These are phyloP conservation scores for Habropoda laboriosa DNA, from an alignment of 1,140 invertebrate genomes.

Conservation along the genomic window DNA sequence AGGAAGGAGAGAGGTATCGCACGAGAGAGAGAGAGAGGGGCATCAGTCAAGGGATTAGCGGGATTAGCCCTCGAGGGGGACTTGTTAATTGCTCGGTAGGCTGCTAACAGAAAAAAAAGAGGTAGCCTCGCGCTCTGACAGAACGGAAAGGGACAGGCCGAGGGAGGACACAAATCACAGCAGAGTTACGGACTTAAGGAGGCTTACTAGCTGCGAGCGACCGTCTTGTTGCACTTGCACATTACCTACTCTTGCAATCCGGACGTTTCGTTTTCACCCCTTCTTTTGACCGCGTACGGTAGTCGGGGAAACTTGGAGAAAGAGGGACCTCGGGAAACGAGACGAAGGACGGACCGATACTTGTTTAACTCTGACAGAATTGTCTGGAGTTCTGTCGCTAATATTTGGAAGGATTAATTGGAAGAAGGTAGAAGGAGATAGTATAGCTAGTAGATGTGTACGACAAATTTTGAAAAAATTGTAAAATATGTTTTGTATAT, in stretches of 20 bases:
- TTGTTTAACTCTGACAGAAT: too few relatives aligned
- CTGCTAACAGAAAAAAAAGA: constrained; percentile 40
- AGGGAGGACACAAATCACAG: constrained; percentile 67
- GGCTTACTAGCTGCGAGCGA: constrained; percentile 58
- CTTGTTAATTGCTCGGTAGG: constrained; percentile 72
- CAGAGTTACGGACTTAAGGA: constrained; percentile 72
- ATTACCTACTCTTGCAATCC: not conserved
- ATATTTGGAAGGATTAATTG: too few relatives aligned
- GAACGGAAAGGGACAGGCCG: constrained; percentile 43
- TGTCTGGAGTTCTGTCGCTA: too few relatives aligned
- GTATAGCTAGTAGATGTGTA: too few relatives aligned
- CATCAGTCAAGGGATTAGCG: constrained; percentile 73
- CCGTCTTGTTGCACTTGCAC: constrained; percentile 52
- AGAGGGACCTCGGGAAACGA: not conserved
- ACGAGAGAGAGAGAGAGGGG: constrained; percentile 45
- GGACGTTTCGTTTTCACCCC: not conserved
- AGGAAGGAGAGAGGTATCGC: constrained; percentile 32
- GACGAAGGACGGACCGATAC: too few relatives aligned
- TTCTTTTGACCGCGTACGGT: too few relatives aligned
- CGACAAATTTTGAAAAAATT: too few relatives aligned
- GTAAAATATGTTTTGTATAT: too few relatives aligned
- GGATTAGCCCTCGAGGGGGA: constrained; percentile 72
- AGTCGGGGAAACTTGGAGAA: too few relatives aligned
- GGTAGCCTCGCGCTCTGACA: not conserved
- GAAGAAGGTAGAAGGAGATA: too few relatives aligned